These are phyloP conservation scores for Corvus hawaiiensis DNA, from an alignment of 2,113 vertebrate genomes.

Conservation along the genomic window DNA sequence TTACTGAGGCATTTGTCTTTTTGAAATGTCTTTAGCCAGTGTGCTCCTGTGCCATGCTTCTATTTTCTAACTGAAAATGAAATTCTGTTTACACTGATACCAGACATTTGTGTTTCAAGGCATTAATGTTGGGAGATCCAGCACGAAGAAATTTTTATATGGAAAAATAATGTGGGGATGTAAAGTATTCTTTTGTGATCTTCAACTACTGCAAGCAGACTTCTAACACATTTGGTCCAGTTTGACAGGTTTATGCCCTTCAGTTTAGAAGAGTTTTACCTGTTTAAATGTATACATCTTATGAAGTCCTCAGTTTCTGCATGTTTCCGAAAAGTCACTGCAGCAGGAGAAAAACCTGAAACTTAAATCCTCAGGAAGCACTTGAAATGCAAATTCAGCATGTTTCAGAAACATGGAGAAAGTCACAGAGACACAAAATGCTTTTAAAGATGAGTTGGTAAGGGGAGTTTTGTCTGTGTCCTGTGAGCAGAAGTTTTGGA, in stretches of 20 bases:
- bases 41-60: not conserved
- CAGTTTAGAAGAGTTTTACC: not conserved
- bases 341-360: not conserved
- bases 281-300: not conserved
- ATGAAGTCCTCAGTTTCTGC: not conserved
- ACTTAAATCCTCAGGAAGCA: not conserved
- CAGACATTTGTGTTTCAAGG: not conserved
- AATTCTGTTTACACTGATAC: not conserved
- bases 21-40: not conserved
- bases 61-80: not conserved
- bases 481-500: not conserved
- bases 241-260: not conserved
- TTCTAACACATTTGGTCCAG: not conserved
- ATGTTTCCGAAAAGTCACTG: not conserved
- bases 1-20: not conserved
- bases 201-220: not conserved
- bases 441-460: not conserved
- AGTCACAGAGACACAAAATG: not conserved
- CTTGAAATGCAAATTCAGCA: not conserved
- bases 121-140: not conserved
- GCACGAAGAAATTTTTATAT: not conserved
- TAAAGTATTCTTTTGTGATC: not conserved
- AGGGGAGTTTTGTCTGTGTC: not conserved
- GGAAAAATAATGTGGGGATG: not conserved
- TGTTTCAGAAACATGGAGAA: not conserved